Evolutionary conservation across 2,888 invertebrate genomes (phyloP).

Genomic region (Eilema depressum): DNA sequence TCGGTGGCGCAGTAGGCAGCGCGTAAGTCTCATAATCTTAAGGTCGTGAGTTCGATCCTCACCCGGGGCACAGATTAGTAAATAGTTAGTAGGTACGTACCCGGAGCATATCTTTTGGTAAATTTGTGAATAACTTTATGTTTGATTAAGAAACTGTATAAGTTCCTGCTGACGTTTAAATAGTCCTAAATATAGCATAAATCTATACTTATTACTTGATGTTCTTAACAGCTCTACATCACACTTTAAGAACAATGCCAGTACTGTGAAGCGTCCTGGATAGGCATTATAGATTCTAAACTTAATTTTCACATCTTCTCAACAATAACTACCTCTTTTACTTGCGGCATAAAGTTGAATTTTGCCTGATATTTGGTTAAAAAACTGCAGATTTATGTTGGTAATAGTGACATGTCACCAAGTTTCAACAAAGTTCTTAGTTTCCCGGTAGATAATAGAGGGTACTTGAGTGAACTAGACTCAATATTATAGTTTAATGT

Average conservation of each 20-base stretch:
- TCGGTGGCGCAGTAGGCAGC: conserved; percentile 96
- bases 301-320: background rate
- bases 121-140: no score
- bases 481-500: conserved; percentile 47
- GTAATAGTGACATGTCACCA: conserved; percentile 37
- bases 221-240: conserved; percentile 18
- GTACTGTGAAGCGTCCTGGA: conserved; percentile 31
- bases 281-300: conserved; percentile 26
- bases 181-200: background rate
- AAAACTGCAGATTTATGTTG: background rate
- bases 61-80: conserved; percentile 56
- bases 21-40: conserved; percentile 97
- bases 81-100: no score
- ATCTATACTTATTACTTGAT: background rate
- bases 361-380: conserved; percentile 6
- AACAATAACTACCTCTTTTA: background rate
- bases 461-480: conserved; percentile 27
- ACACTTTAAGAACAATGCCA: conserved; percentile 28
- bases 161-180: no score
- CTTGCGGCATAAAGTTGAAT: conserved; percentile 15
- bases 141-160: no score
- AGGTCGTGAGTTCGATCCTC: conserved; percentile 88
- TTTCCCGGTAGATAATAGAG: conserved; percentile 41
- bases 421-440: conserved; percentile 47
- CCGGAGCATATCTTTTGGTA: no score